Percentiles rank a stretch among this genome's conserved stretches.
These are phyloP conservation scores for Antechinus flavipes DNA, from an alignment of 2,113 vertebrate genomes.

Conservation along the genomic window DNA sequence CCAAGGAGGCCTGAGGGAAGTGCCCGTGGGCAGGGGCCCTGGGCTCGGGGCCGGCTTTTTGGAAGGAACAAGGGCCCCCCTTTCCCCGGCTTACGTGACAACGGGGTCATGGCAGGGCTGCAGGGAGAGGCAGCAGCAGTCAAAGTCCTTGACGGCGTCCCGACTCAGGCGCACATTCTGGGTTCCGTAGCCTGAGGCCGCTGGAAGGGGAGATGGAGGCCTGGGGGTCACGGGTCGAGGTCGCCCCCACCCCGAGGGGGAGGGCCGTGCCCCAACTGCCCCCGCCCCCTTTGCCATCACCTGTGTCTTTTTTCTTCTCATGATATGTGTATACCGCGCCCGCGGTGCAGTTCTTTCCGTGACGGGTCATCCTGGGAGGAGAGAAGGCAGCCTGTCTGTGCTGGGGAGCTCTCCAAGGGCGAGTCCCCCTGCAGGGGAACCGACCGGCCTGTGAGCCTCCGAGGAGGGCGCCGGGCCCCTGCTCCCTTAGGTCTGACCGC, in stretches of 20 bases:
- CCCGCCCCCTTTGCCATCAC: slow-evolving; percentile 68
- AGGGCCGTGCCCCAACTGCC: no score
- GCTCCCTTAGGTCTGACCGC: background rate
- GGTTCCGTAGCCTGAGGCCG: slow-evolving; percentile 93
- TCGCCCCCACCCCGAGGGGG: background rate
- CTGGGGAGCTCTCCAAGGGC: background rate
- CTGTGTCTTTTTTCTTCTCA: slow-evolving; percentile 95
- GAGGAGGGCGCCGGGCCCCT: background rate
- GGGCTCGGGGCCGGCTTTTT: background rate
- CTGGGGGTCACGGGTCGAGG: background rate
- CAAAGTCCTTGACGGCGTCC: slow-evolving; percentile 95
- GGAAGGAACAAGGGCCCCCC: background rate
- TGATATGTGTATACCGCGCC: slow-evolving; percentile 96
- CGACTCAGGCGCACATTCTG: slow-evolving; percentile 93
- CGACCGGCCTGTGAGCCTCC: no score
- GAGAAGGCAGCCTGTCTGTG: background rate
- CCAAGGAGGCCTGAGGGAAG: background rate
- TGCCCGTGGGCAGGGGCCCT: background rate
- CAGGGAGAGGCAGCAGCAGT: slow-evolving; percentile 94
- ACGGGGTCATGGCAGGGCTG: slow-evolving; percentile 93
- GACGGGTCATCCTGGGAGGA: slow-evolving; percentile 88
- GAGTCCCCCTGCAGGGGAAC: background rate
- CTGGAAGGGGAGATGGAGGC: slow-evolving; percentile 73
- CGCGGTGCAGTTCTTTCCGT: slow-evolving; percentile 95
- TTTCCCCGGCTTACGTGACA: slow-evolving; percentile 86